phyloP scores from a whole-genome alignment of 2,888 invertebrate genomes.

The Arctia plantaginis region DNA sequence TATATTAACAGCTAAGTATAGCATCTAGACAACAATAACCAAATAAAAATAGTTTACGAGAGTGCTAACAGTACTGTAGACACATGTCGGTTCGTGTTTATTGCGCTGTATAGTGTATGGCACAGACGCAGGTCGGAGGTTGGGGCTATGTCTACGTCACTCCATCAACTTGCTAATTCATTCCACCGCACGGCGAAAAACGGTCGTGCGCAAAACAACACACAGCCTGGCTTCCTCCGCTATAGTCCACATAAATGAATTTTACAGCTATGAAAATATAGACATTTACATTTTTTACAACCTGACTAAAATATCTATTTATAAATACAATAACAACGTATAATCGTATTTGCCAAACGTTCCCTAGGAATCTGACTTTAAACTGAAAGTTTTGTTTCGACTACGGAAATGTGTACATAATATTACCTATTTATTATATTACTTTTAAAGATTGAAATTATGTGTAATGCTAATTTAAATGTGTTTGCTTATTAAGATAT shows the following conservation, averaged over 20 bases:
- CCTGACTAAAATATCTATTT: conserved; percentile 45
- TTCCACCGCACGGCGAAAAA: conserved; percentile 50
- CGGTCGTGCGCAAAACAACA: conserved; percentile 59
- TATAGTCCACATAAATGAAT: conserved; percentile 49
- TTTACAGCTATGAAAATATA: conserved; percentile 35
- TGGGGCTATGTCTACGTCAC: conserved; percentile 52
- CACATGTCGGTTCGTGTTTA: conserved; percentile 18
- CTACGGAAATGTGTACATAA: neutral
- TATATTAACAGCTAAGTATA: neutral
- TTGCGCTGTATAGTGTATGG: conserved; percentile 26
- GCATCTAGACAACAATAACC: conserved; percentile 19
- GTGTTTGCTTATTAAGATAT: too few relatives aligned
- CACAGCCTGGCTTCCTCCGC: conserved; percentile 41
- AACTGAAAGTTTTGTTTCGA: neutral
- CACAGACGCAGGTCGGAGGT: conserved; percentile 64
- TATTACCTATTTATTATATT: too few relatives aligned
- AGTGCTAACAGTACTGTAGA: conserved; percentile 26
- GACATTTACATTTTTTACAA: conserved; percentile 45
- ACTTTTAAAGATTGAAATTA: too few relatives aligned
- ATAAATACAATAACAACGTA: conserved; percentile 27
- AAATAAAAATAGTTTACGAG: conserved; percentile 29
- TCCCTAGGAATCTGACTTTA: conserved; percentile 8
- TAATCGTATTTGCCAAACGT: conserved; percentile 25
- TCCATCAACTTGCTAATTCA: conserved; percentile 66
- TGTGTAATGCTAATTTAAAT: too few relatives aligned